phyloP scores from a whole-genome alignment of 2,113 vertebrate species.

The Phocoena sinus region DNA sequence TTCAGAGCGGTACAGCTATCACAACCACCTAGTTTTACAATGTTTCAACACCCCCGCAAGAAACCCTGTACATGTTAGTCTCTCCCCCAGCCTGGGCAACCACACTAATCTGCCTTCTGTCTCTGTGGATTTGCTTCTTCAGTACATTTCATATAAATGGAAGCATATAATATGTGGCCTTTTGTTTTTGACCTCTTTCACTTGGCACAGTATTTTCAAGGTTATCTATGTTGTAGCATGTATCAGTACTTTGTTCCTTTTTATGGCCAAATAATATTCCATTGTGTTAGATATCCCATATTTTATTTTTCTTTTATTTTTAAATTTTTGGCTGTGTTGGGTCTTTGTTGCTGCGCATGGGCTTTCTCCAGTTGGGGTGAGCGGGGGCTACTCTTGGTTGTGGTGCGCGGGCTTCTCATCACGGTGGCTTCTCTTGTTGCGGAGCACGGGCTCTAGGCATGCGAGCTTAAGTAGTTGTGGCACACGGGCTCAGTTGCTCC shows the following conservation, averaged over 20 bases:
- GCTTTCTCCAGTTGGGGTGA: no score
- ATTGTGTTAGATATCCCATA: not conserved
- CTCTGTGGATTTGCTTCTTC: not conserved
- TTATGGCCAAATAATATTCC: not conserved
- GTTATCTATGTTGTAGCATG: not conserved
- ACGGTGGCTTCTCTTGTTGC: no score
- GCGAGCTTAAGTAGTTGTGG: no score
- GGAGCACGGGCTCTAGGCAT: no score
- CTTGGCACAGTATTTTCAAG: not conserved
- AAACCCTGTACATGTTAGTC: not conserved
- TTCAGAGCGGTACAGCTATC: not conserved
- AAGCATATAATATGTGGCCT: not conserved
- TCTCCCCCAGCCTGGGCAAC: not conserved
- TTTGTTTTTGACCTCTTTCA: not conserved
- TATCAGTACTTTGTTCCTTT: not conserved
- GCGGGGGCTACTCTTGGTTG: no score
- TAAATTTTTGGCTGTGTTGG: no score
- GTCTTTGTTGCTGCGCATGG: no score
- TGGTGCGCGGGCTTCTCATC: no score
- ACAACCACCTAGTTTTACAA: not conserved
- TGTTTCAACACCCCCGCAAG: not conserved
- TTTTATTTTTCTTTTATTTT: not conserved
- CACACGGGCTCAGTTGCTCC: no score
- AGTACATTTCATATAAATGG: not conserved
- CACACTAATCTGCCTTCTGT: not conserved